These are phyloP conservation scores for Casuarius casuarius DNA, from an alignment of 2,113 vertebrate genomes.

Conservation along the genomic window DNA sequence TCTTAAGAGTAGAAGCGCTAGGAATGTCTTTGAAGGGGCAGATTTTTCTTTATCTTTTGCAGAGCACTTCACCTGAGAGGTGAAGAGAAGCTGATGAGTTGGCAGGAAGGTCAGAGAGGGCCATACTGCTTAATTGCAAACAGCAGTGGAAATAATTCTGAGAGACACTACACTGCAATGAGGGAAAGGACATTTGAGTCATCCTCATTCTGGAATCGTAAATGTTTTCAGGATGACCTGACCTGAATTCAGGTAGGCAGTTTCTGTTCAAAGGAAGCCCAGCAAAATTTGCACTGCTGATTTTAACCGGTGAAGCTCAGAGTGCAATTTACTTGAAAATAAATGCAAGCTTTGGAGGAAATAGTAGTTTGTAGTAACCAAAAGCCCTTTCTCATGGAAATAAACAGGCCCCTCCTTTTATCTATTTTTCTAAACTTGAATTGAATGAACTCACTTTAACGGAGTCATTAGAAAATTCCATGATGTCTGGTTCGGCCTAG, in stretches of 20 bases:
- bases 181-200: neutral
- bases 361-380: neutral
- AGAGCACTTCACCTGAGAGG: neutral
- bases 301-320: neutral
- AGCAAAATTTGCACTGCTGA: neutral
- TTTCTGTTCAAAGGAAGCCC: neutral
- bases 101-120: neutral
- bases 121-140: neutral
- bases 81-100: neutral
- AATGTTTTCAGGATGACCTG: neutral
- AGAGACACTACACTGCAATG: fast-evolving
- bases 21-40: neutral
- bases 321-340: neutral
- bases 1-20: neutral
- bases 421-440: neutral
- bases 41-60: neutral
- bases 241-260: neutral
- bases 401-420: neutral
- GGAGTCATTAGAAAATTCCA: neutral
- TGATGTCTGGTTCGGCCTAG: neutral
- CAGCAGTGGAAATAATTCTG: neutral
- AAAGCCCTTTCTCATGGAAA: neutral
- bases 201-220: neutral
- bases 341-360: neutral
- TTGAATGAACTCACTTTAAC: neutral